Evolutionary conservation across 2,888 invertebrate genomes (phyloP), one percentile per base, ranked within the genome.

Genomic region (Trichopria drosophilae): DNA sequence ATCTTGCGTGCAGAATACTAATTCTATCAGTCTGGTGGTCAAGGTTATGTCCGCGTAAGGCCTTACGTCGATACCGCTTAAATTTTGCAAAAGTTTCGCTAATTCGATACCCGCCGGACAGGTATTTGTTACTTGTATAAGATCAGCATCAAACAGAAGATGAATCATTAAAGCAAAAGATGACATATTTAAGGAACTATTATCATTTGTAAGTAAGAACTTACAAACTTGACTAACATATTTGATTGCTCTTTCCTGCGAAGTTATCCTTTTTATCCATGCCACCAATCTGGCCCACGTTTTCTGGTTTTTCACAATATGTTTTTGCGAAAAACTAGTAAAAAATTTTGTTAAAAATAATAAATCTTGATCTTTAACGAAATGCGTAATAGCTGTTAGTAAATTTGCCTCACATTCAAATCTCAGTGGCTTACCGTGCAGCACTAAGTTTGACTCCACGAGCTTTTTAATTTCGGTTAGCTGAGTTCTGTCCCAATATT

Each of bases 331-430:
- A 54, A 72, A 71, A 40, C 49, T 47, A 9, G 58, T 49, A 23
- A 73, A 34, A 23, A 64, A 50, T 22, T 64, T 57, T 22, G 57
- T 54, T 4, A 65, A 15, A 26, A 31, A 26, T 24, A 22, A 24
- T 7, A 67, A 50, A 53, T 66, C 46, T 3, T 60, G 10, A 19
- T 35, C 40, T 32, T 52, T n/a, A 9, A 23, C 35, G 10, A 63
- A 44, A 19, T 42, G 35, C 23, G 36, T 37, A 5, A 66, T 50
- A 53, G 65, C 51, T n/a, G 61, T 31, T n/a, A 65, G 47, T n/a
- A 58, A 28, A 22, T 49, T 51, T 4, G 71, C 67, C 58, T 78
- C 75, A 2, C 73, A 69, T 13, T 55, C 59, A 13, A 43, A 53
- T 35, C 64, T 53, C 29, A 73, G 42, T 28, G 55, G 35, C 18